Evolutionary conservation across 1,140 invertebrate species (phyloP).

Genomic region (Globodera ellingtonae): DNA sequence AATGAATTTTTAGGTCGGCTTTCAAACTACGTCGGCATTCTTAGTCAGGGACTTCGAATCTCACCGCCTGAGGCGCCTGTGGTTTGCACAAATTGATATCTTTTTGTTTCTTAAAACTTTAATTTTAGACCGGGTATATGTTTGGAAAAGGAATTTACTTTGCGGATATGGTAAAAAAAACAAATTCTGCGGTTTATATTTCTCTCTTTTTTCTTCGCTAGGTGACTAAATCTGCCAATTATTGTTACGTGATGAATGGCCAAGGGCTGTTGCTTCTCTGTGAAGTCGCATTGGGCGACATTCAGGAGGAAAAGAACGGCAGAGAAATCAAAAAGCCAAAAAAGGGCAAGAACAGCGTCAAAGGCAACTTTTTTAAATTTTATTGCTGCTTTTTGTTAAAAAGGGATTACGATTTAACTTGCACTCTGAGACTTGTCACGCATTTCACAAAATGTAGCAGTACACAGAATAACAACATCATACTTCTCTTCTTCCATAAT

Average conservation of each 20-base stretch:
- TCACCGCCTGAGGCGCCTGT: slow-evolving; percentile 88
- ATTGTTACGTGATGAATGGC: slow-evolving; percentile 77
- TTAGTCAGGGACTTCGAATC: slow-evolving; percentile 92
- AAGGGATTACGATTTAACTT: neutral
- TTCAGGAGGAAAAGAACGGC: slow-evolving; percentile 45
- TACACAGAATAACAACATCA: too few species aligned
- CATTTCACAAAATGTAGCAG: too few species aligned
- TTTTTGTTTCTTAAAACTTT: neutral
- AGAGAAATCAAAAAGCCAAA: slow-evolving; percentile 48
- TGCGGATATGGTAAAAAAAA: slow-evolving; percentile 89
- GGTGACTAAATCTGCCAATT: slow-evolving; percentile 86
- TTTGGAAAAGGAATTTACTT: slow-evolving; percentile 89
- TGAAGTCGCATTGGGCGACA: slow-evolving; percentile 70
- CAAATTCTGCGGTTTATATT: neutral
- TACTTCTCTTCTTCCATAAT: too few species aligned
- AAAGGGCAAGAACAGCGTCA: slow-evolving; percentile 45
- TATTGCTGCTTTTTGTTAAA: neutral
- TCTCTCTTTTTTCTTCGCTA: neutral
- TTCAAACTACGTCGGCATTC: slow-evolving; percentile 92
- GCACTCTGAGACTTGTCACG: too few species aligned
- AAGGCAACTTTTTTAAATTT: slow-evolving; percentile 33
- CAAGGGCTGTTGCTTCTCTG: slow-evolving; percentile 83
- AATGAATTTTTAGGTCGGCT: slow-evolving; percentile 68
- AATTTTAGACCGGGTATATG: slow-evolving; percentile 38
- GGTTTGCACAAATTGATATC: neutral